Base-by-base conservation (phyloP, 2,888 invertebrate genomes). In the Temnothorax ravouxi region DNA sequence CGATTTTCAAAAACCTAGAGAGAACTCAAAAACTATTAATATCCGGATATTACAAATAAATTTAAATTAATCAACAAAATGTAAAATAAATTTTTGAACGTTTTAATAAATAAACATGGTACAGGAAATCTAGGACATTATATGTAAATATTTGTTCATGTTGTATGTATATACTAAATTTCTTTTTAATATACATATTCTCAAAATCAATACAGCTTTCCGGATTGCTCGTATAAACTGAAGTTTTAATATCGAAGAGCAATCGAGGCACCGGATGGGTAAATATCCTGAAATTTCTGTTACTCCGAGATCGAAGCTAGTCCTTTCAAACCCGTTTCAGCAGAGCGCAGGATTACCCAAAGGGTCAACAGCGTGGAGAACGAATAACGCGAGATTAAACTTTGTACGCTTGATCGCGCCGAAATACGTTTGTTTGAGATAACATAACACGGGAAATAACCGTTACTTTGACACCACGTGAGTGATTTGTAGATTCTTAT, bases 351-450 rank as follows among this genome's bases (percentile, higher is more conserved):
- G 72, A 88, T 89, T 86, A 82, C 81, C 67, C 79, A 83, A 88
- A 83, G 81, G 83, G 88, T 89, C 88, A 89, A 88, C 69, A 62
- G 47, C 64, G 81, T 25, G 67, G 52, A 75, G 80, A 76, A 84
- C 77, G 83, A 89, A 89, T 88, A 89, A 89, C 86, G 38, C 76
- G 88, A 86, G 75, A 88, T 86, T 84, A 86, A 86, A 77, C 86
- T 59, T 25, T 67, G 64, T 67, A 38, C 62, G 74, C 21, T 80
- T 83, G 89, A 84, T 82, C 83, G 38, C 64, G 13, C n/a, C 50
- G 44, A 88, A 87, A 82, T 80, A 84, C 71, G 74, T 81, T 89
- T 85, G 77, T 85, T 79, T 85, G 41, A 50, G 21, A 25, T 61
- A 29, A 50, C 47, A 21, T 29, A 44, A 34, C 11, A 4, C 25